Evolutionary conservation across 2,888 invertebrate genomes (phyloP).

Genomic region (Acholoe squamosa): DNA sequence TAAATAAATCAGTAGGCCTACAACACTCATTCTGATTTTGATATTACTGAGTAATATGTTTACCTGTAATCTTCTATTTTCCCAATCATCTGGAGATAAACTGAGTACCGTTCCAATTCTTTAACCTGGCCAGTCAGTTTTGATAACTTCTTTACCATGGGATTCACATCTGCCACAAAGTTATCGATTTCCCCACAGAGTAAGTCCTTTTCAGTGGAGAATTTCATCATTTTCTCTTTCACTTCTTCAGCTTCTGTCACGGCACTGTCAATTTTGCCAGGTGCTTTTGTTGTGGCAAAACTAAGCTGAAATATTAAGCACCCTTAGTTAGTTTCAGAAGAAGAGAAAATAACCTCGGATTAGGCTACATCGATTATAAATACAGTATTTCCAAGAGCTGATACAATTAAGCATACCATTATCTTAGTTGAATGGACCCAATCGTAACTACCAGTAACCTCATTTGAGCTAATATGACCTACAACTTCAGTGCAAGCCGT

Average conservation of each 20-base stretch:
- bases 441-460: too few species aligned
- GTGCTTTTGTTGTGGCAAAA: constrained; percentile 78
- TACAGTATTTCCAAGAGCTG: too few species aligned
- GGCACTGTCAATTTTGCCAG: constrained; percentile 77
- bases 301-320: constrained; percentile 73
- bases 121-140: constrained; percentile 74
- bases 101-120: constrained; percentile 77
- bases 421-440: too few species aligned
- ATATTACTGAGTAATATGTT: not conserved
- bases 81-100: constrained; percentile 69
- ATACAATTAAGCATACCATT: too few species aligned
- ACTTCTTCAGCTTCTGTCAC: constrained; percentile 75
- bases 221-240: constrained; percentile 70
- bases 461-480: too few species aligned
- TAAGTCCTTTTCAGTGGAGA: constrained; percentile 73
- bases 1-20: too few species aligned
- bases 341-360: too few species aligned
- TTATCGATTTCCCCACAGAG: constrained; percentile 75
- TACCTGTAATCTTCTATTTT: constrained; percentile 80
- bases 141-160: constrained; percentile 74
- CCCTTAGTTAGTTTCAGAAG: too few species aligned
- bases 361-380: too few species aligned
- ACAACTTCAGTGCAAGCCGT: too few species aligned
- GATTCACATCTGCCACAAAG: constrained; percentile 72
- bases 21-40: too few species aligned